These are phyloP conservation scores for Mythimna pallens DNA, from an alignment of 2,888 invertebrate species.

Conservation along the genomic window DNA sequence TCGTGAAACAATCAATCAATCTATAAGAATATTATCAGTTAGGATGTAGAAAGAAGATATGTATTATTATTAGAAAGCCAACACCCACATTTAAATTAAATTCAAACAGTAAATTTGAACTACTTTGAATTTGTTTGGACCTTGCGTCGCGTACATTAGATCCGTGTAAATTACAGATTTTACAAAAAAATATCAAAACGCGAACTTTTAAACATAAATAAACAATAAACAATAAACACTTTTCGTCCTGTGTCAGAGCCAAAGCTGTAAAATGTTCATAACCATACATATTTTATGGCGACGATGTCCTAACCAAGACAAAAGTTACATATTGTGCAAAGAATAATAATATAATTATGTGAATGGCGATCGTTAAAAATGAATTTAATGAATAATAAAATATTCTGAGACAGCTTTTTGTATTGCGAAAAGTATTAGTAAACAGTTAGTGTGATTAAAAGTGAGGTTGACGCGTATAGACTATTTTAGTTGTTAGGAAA, in stretches of 20 bases:
- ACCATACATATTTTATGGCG: constrained; percentile 43
- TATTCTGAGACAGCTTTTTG: constrained; percentile 29
- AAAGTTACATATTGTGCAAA: constrained; percentile 56
- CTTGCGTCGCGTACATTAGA: neutral
- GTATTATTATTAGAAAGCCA: neutral
- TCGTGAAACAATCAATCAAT: constrained; percentile 1
- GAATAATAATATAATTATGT: constrained; percentile 47
- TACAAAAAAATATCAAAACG: neutral
- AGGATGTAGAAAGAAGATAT: neutral
- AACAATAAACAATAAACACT: constrained; percentile 28
- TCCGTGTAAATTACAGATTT: no score
- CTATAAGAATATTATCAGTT: neutral
- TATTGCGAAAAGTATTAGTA: constrained; percentile 49
- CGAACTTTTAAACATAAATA: constrained; percentile 15
- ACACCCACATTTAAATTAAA: neutral
- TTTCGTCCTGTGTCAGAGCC: neutral
- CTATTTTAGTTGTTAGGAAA: constrained; percentile 23
- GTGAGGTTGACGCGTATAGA: neutral
- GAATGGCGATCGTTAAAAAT: constrained; percentile 53
- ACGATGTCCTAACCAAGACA: constrained; percentile 51
- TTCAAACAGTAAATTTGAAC: neutral
- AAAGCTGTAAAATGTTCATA: constrained; percentile 35
- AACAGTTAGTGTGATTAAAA: constrained; percentile 28
- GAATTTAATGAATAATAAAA: constrained; percentile 56
- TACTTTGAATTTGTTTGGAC: neutral